Base-by-base conservation (phyloP, 2,113 vertebrate genomes). In the Lanius ludovicianus region DNA sequence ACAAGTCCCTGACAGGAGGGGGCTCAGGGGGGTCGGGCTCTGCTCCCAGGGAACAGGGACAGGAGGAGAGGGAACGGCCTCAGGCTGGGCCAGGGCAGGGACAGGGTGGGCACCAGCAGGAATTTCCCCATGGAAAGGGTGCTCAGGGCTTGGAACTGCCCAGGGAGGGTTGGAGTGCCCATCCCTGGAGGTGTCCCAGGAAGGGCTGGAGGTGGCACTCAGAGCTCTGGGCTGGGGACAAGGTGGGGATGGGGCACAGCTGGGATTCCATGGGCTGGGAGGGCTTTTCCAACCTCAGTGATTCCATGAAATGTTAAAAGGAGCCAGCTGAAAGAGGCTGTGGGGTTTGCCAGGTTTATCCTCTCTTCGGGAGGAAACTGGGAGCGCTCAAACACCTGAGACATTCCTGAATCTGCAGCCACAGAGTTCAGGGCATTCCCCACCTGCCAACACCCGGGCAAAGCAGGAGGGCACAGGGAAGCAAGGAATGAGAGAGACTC, bases 261-360 rank as follows among this genome's bases (percentile, higher is more conserved):
- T 13, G 0, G 64, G 15, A 19, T 33, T 44, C 6, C 0, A 2
- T 24, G 64, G 1, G 0, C 18, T 62, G 7, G 8, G 28, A 53
- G 47, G 8, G 14, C 57, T 71, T 63, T 71, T 39, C 56, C 85
- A 6, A 7, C 35, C 67, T 18, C 25, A 35, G 15, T 4, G 56
- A 35, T 39, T 49, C 56, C 52, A 25, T 42, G 57, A 37, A 42
- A 31, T 22, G 20, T 20, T 55, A 1, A 2, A 10, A 52, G 87
- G 9, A 73, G 19, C 20, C 13, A 4, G 44, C 8, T 83, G 79
- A 11, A 56, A n/a, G 65, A 6, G 12, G 5, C 27, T 77, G 5
- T 22, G 63, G 64, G 37, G 19, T 49, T 62, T 65, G 24, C 44
- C 44, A 55, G 53, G 41, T 33, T 68, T 19, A 11, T 17, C 31